Evolutionary conservation across 2,888 invertebrate genomes (phyloP).

Genomic region (Allacma fusca): DNA sequence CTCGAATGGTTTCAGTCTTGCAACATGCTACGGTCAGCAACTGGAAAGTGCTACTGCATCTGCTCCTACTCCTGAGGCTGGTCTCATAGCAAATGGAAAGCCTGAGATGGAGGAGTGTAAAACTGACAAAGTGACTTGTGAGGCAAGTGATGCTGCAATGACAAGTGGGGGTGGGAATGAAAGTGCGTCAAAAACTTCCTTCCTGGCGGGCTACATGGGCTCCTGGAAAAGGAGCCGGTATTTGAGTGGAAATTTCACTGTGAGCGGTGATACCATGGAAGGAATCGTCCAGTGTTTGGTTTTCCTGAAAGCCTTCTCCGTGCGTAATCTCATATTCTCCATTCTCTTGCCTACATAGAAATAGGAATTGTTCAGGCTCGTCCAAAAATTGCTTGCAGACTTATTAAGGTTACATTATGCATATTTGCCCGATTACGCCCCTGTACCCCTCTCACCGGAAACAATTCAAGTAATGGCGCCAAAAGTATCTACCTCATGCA

Average conservation of each 20-base stretch:
- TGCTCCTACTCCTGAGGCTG: neutral
- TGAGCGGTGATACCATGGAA: conserved; percentile 91
- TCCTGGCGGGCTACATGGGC: conserved; percentile 57
- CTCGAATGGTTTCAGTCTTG: conserved; percentile 22
- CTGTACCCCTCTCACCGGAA: too few relatives aligned
- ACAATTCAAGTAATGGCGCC: too few relatives aligned
- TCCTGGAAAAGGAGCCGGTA: conserved; percentile 70
- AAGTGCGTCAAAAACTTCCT: conserved; percentile 26
- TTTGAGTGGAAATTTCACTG: conserved; percentile 86
- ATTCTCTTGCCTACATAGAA: neutral
- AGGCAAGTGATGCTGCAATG: neutral
- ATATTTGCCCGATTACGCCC: too few relatives aligned
- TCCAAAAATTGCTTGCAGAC: too few relatives aligned
- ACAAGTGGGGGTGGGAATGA: conserved; percentile 11
- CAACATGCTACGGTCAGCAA: neutral
- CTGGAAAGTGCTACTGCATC: neutral
- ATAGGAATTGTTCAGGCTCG: too few relatives aligned
- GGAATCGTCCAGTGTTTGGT: conserved; percentile 92
- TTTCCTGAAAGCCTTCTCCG: conserved; percentile 91
- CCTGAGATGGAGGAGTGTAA: neutral
- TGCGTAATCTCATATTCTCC: conserved; percentile 65
- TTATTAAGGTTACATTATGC: too few relatives aligned
- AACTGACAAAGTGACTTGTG: neutral
- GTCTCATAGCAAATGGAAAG: neutral
- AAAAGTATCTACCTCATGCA: too few relatives aligned